Base-by-base conservation (phyloP, 1,140 invertebrate genomes). In the Drosophila lini region DNA sequence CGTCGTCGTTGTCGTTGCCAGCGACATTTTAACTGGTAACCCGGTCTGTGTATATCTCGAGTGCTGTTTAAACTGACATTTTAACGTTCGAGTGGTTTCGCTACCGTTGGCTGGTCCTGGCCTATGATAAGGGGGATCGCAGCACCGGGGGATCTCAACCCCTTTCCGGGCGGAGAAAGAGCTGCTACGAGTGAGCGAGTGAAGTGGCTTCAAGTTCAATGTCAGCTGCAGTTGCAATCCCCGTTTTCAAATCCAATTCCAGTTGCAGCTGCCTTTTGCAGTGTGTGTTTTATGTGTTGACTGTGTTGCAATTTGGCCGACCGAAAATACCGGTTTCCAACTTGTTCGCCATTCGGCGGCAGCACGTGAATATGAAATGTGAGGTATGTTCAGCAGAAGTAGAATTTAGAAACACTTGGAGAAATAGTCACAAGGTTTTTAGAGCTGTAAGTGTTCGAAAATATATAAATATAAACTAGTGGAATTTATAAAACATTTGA, bases 121-220 rank as follows among this genome's bases (percentile, higher is more conserved):
- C 13, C 67, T 44, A 41, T 19, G 42, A 55, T 31, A 53, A 45
- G 28, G 45, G 36, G 58, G 9, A 45, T n/a, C 22, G 25, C 25
- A 28, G 45, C 25, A 9, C 1, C 15, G 11, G 31, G 56, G 44
- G 38, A 19, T 3, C 41, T 16, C 19, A 40, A 57, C 50, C 50
- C 42, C 52, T 58, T 70, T 70, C 68, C 47, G 64, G 36, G n/a
- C 31, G n/a, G 13, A 36, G 36, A 68, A 52, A 50, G 50, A 53
- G 50, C 50, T 22, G 16, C 32, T 19, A 10, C 28, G 28, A 50
- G 28, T 11, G 47, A 48, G 15, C 13, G 47, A 52, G 31, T 48
- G 25, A 31, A 68, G 28, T 55, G 69, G 32, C 53, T 67, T 86
- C 83, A 86, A 88, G 83, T 86, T 86, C 83, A 86, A 86, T 86